Percentiles rank a stretch among this genome's conserved stretches.
These are phyloP conservation scores for Gari tellinella DNA, from an alignment of 2,888 invertebrate genomes.

Conservation along the genomic window DNA sequence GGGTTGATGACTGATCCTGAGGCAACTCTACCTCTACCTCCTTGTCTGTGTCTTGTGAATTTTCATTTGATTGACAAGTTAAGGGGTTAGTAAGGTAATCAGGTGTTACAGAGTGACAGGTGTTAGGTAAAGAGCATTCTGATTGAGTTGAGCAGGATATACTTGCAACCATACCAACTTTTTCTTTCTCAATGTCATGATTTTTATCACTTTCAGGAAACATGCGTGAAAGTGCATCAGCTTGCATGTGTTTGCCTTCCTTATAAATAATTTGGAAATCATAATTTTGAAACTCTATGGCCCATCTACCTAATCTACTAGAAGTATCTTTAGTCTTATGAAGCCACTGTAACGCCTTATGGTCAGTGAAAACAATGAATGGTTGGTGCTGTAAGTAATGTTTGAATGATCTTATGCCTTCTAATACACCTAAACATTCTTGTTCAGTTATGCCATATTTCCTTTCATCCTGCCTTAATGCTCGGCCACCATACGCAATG, in stretches of 20 bases:
- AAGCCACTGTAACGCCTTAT: conserved; percentile 27
- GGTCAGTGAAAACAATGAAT: conserved; percentile 29
- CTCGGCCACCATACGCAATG: conserved; percentile 33
- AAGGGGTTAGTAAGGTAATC: too few relatives aligned
- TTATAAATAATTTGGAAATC: too few relatives aligned
- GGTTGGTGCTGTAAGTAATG: conserved; percentile 25
- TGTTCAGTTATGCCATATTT: conserved; percentile 29
- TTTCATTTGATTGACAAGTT: too few relatives aligned
- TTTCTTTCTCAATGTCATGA: too few relatives aligned
- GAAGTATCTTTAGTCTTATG: conserved; percentile 36
- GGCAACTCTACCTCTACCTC: too few relatives aligned
- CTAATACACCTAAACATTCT: conserved; percentile 36
- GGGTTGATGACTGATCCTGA: too few relatives aligned
- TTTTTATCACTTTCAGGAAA: not conserved
- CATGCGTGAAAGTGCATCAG: conserved; percentile 27
- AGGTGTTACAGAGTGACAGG: too few relatives aligned
- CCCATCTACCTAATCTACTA: conserved; percentile 47
- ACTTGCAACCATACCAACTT: too few relatives aligned
- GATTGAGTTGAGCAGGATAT: too few relatives aligned
- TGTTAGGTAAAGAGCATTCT: too few relatives aligned
- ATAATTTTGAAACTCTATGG: conserved; percentile 44
- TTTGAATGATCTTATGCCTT: conserved; percentile 28
- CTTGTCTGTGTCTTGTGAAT: too few relatives aligned
- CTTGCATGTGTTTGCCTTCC: conserved; percentile 13
- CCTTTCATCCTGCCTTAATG: conserved; percentile 15